A percentile compares a stretch with the other conserved stretches of the same genome.
These are phyloP conservation scores for Acrocephalus scirpaceus DNA, from an alignment of 2,797 vertebrate genomes.

Conservation along the genomic window DNA sequence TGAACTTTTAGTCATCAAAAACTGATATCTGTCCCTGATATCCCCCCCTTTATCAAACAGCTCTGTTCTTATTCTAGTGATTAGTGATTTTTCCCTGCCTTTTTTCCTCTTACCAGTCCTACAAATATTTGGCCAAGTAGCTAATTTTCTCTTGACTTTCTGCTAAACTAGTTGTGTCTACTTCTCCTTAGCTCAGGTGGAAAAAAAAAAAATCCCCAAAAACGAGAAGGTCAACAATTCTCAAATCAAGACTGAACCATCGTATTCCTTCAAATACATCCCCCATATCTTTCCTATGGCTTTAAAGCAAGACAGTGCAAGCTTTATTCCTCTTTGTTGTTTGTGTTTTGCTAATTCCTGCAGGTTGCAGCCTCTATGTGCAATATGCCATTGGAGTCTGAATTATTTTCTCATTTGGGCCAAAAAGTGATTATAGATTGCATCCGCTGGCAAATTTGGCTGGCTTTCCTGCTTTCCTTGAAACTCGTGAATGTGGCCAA, in stretches of 20 bases:
- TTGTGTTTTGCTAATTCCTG: not conserved
- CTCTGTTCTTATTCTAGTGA: not conserved
- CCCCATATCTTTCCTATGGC: not conserved
- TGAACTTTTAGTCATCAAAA: not conserved
- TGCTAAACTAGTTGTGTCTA: not conserved
- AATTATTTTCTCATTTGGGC: not conserved
- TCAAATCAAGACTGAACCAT: not conserved
- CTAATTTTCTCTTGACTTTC: not conserved
- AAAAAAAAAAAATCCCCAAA: not conserved
- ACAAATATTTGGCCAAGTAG: not conserved
- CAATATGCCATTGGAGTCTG: not conserved
- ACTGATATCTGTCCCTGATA: not conserved
- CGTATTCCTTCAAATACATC: not conserved
- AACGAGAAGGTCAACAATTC: not conserved
- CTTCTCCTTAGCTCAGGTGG: not conserved
- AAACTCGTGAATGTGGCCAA: not conserved
- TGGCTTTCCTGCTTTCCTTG: not conserved
- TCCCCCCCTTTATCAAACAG: not conserved
- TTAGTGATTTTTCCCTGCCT: not conserved
- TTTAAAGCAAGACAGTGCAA: not conserved
- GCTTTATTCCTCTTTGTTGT: not conserved
- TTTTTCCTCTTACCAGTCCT: not conserved
- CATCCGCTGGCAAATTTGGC: not conserved
- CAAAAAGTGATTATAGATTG: not conserved
- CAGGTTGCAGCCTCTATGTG: not conserved